Conservation (phyloP, 2,797 vertebrate genomes). For the Merluccius polli region DNA sequence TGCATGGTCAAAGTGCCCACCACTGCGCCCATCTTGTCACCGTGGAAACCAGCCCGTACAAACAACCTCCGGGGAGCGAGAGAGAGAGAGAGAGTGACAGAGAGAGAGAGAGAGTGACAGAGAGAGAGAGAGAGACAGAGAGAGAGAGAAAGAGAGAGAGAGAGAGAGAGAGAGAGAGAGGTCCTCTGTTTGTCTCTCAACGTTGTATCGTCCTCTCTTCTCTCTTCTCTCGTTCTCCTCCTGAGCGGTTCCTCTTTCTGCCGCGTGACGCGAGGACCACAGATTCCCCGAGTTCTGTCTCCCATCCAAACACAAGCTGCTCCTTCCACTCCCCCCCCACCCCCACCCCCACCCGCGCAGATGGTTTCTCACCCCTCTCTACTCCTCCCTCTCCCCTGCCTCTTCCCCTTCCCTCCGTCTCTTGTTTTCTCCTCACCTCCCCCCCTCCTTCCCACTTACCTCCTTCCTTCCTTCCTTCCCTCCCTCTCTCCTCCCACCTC, state of each 20-base stretch:
- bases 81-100: neutral
- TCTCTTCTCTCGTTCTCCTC: slow-evolving; percentile 30
- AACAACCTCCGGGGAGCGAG: slow-evolving; percentile 43
- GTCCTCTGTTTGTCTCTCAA: slow-evolving; percentile 40
- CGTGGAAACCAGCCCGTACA: slow-evolving; percentile 63
- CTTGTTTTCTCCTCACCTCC: too few species aligned
- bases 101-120: too few species aligned
- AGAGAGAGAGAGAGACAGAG: too few species aligned
- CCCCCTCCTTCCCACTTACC: too few species aligned
- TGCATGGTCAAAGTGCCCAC: slow-evolving; percentile 98
- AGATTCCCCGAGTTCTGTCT: slow-evolving; percentile 34
- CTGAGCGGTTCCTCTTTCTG: slow-evolving; percentile 36
- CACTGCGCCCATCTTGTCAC: slow-evolving; percentile 90
- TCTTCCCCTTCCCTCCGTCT: too few species aligned
- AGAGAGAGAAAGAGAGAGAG: too few species aligned
- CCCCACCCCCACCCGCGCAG: neutral
- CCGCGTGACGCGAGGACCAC: neutral
- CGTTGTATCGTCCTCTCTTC: slow-evolving; percentile 7
- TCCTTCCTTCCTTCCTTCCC: too few species aligned
- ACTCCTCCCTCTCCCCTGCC: slow-evolving; percentile 45
- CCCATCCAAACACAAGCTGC: slow-evolving; percentile 46
- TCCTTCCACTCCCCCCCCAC: slow-evolving; percentile 50
- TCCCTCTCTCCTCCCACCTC: neutral
- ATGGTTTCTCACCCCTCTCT: slow-evolving; percentile 44
- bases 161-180: neutral